These are phyloP conservation scores for Mormyrus proboscirostris DNA, from an alignment of 2,797 vertebrate genomes.

Conservation along the genomic window DNA sequence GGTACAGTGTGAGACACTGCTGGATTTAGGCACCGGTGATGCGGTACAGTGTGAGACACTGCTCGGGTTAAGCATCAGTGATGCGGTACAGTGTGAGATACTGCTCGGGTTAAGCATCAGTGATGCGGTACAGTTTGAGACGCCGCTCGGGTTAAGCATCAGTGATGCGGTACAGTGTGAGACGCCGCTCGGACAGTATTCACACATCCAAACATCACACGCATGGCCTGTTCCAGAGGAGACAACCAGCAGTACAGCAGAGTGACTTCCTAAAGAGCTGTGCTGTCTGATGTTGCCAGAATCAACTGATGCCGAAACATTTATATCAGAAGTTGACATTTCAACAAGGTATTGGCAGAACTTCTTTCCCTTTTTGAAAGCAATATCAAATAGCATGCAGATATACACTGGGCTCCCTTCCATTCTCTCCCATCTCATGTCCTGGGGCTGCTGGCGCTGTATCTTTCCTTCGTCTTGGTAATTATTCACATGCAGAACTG, in stretches of 20 bases:
- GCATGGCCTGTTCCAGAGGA: not conserved
- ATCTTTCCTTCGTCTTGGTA: constrained; percentile 21
- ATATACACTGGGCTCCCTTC: constrained; percentile 20
- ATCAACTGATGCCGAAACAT: constrained; percentile 8
- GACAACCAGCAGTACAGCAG: not conserved
- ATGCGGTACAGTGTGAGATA: not conserved
- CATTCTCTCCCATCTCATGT: not conserved
- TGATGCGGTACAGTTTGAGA: not conserved
- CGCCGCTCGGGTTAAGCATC: not conserved
- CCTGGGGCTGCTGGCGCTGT: constrained; percentile 25
- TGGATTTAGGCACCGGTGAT: not conserved
- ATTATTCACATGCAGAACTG: constrained; percentile 13
- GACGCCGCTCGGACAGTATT: not conserved
- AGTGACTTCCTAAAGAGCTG: constrained; percentile 19
- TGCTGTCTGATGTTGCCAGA: constrained; percentile 21
- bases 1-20: no score
- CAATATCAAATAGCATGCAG: constrained; percentile 29
- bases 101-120: not conserved
- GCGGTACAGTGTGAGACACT: no score
- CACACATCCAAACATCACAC: not conserved
- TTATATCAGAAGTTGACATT: constrained; percentile 29
- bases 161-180: not conserved
- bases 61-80: not conserved
- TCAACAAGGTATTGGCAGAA: constrained; percentile 20
- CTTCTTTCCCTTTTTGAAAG: constrained; percentile 13